Evolutionary conservation across 2,113 vertebrate species (phyloP), one percentile per base, ranked within the genome.

Genomic region (Mesitornis unicolor): DNA sequence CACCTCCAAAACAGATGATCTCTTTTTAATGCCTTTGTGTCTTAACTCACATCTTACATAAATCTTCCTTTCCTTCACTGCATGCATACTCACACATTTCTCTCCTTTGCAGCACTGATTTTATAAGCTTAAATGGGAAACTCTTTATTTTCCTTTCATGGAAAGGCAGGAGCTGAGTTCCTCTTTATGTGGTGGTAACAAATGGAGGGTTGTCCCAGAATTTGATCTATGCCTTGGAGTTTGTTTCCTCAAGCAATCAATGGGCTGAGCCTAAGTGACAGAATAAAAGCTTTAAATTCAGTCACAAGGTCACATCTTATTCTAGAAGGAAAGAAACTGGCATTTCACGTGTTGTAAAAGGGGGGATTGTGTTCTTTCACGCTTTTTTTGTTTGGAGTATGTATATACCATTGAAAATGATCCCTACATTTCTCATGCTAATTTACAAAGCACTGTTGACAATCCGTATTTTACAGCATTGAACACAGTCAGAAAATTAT

Each of bases 71-170:
- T 83, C 45, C 59, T 78, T 84, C 75, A 78, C 35, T 48, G 21
- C n/a, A 38, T 59, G n/a, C 33, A 29, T 75, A 33, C 50, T 81
- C 47, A 47, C 26, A 56, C 40, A 73, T 93, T 96, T 89, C 42
- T 70, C 45, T 86, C 74, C 50, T 77, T n/a, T 87, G 68, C 40
- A 69, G 33, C 33, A 74, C 42, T 87, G 81, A 71, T 90, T 77
- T 86, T 88, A 25, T 38, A 69, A 71, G 43, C 28, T 69, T 75
- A 87, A 93, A 71, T 48, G 60, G 38, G 31, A 79, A 91, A 75
- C 40, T 43, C n/a, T 71, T 95, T 96, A 21, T 96, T 95, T 93
- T 93, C 29, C 42, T 74, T 96, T 84, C 63, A 29, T 33, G 31
- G 59, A 33, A 84, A 89, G 47, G 38, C 61, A 79, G 71, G 38